Base-by-base conservation (phyloP, 2,113 vertebrate species). In the Phaethornis superciliosus region DNA sequence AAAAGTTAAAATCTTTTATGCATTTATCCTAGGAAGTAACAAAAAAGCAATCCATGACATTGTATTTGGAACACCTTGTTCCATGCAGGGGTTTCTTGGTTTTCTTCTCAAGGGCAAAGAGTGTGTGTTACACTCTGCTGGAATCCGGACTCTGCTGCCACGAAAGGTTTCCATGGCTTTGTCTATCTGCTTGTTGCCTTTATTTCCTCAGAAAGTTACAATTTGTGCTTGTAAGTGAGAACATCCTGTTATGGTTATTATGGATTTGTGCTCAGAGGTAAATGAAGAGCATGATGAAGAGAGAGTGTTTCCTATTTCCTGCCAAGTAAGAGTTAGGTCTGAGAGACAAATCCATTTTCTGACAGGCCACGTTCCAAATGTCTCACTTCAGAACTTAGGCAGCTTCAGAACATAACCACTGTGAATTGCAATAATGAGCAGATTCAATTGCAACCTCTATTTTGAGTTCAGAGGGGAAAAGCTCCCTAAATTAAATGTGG, bases 201-300 rank as follows among this genome's bases (percentile, higher is more conserved):
- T 88, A 52, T 88, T 94, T 85, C 52, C 64, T 88, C 15, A 21
- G 27, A 78, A 93, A 91, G 49, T 83, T 86, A 78, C 30, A 75
- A 40, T 75, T 93, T 90, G 76, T 96, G 68, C 80, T 71, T 83
- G 56, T 76, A 58, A 76, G 44, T 37, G 75, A 78, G 93, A 83
- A 88, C 79, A 84, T 0, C 0, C 55, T 88, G 59, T 77, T 15
- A 7, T 67, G 35, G 26, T 60, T 85, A 26, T 88, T 95, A 71
- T 10, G 71, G 63, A 78, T 93, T 33, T 88, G 82, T 90, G 37
- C 93, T 91, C 28, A 49, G 87, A 74, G 68, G 30, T 81, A 93
- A 83, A 89, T 83, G 52, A 94, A 71, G 88, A 88, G 30, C 64
- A 15, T 83, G 79, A 83, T 77, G 79, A 80, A 85, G 55, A 83